Evolutionary conservation across 1,140 invertebrate species (phyloP).

Genomic region (Nymphalis io): DNA sequence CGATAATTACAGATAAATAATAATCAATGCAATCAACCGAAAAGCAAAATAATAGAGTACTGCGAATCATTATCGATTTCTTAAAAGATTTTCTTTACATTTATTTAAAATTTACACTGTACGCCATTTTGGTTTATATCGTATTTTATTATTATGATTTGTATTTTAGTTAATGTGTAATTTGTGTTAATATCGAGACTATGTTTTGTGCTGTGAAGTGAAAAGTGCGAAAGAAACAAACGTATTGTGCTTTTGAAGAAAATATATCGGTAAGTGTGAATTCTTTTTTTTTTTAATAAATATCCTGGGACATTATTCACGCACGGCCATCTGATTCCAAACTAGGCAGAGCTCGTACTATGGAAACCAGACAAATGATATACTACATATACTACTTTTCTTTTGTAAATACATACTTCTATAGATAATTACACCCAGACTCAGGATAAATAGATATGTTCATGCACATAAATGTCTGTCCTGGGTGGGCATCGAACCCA

Average conservation of each 20-base stretch:
- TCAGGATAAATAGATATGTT: no score
- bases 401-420: no score
- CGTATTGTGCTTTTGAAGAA: background rate
- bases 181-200: conserved; percentile 24
- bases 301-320: no score
- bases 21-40: conserved; percentile 54
- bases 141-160: conserved; percentile 70
- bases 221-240: conserved; percentile 25
- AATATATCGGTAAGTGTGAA: conserved; percentile 8
- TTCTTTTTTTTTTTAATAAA: background rate
- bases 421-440: no score
- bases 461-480: no score
- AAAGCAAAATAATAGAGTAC: conserved; percentile 21
- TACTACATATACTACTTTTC: no score
- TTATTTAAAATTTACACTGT: conserved; percentile 67
- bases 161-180: conserved; percentile 56
- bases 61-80: conserved; percentile 40
- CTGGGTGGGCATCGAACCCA: no score
- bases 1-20: conserved; percentile 11
- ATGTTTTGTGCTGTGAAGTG: conserved; percentile 55
- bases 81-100: conserved; percentile 64
- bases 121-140: conserved; percentile 68
- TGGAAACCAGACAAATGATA: no score
- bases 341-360: no score
- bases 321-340: no score